Evolutionary conservation across 2,113 vertebrate species (phyloP), one percentile per base, ranked within the genome.

Genomic region (Polyodon spathula): DNA sequence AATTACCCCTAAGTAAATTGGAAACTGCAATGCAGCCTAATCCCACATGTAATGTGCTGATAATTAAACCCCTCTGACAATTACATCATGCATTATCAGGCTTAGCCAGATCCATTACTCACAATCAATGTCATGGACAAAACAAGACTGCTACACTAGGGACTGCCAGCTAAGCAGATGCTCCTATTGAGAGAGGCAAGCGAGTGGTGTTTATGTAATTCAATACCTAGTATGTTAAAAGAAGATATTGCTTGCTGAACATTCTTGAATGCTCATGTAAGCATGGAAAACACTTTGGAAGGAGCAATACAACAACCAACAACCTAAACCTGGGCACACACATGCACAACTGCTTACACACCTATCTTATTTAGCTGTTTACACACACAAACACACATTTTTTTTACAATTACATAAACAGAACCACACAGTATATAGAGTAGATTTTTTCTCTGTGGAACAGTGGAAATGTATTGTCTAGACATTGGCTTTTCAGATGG

Each of bases 61-160:
- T 89, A 88, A 92, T 92, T 87, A 92, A 92, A 88, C 77, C 81
- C 87, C 88, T 89, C 80, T 92, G 90, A 90, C 86, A 89, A 89
- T 93, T 91, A 84, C 92, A 88, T 95, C 91, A 94, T 89, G 67
- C 85, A 82, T 90, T 89, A 91, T 88, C 82, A 83, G 85, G 76
- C 84, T 76, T 81, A 82, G 82, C 82, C 85, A 82, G 77, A 83
- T 89, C 85, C 86, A 88, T 93, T 91, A 89, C 88, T 90, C 80
- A 77, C 65, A 77, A 84, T 86, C 86, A 82, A 83, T 87, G 79
- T 68, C 79, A 78, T 66, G 80, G 87, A 88, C 86, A 86, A 89
- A 90, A 88, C 85, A 88, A 84, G 81, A 81, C 79, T 81, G 75
- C 78, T 77, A 73, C 84, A 8, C 82, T 57, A 58, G 84, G 86